Conservation (phyloP, 2,113 vertebrate genomes). For the Epinephelus moara region DNA sequence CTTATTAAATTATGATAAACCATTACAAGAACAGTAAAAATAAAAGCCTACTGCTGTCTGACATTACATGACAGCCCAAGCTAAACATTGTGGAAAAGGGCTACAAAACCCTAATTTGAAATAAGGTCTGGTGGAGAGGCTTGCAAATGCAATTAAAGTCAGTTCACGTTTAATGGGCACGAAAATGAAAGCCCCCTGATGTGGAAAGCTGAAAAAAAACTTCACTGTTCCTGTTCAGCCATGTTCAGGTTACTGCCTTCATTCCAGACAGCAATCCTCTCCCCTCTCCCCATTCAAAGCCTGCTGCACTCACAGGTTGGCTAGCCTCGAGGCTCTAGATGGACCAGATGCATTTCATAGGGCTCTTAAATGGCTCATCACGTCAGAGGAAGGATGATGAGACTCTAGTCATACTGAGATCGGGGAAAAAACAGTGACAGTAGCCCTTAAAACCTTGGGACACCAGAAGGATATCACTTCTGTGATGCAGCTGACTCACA, state of each 20-base stretch:
- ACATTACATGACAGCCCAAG: conserved; percentile 29
- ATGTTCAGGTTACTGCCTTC: conserved; percentile 54
- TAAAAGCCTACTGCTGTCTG: conserved; percentile 14
- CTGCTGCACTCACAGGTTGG: conserved; percentile 33
- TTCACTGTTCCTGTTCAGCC: conserved; percentile 50
- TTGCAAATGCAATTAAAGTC: conserved; percentile 77
- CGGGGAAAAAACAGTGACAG: neutral
- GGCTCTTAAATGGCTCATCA: conserved; percentile 30
- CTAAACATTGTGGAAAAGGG: conserved; percentile 55
- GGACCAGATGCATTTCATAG: conserved; percentile 39
- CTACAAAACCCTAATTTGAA: conserved; percentile 60
- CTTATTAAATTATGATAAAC: conserved; percentile 21
- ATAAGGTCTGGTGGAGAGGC: conserved; percentile 63
- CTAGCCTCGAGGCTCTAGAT: conserved; percentile 32
- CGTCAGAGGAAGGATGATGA: conserved; percentile 28
- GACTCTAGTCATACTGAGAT: neutral
- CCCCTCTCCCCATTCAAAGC: conserved; percentile 16
- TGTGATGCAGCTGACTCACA: neutral
- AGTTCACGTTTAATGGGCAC: conserved; percentile 76
- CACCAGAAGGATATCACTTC: neutral
- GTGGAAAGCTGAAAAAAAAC: conserved; percentile 65
- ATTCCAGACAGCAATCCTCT: conserved; percentile 23
- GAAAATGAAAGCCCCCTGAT: conserved; percentile 71
- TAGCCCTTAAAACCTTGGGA: conserved; percentile 6
- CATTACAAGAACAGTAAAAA: conserved; percentile 36